Conservation (phyloP, 2,797 vertebrate genomes). For the Cryptoprocta ferox region DNA sequence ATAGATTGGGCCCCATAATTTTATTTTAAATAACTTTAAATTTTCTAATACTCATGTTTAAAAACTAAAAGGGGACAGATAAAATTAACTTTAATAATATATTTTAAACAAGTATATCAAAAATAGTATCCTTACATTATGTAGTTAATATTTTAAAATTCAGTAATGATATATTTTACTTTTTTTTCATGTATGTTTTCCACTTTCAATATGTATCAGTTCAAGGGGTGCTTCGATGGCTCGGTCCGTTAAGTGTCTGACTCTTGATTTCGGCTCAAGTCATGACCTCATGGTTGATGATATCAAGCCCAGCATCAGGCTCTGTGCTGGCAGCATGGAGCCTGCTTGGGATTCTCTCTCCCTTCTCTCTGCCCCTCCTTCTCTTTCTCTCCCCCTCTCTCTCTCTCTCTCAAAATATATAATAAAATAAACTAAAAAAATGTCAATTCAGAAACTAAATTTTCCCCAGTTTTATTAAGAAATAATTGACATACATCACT, state of each 20-base stretch:
- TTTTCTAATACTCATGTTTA: not conserved
- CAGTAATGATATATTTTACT: not conserved
- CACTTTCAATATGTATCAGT: not conserved
- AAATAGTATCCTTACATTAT: not conserved
- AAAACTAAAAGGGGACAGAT: not conserved
- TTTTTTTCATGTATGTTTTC: not conserved
- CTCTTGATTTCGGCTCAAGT: no score
- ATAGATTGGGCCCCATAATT: not conserved
- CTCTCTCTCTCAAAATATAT: no score
- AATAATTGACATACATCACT: not conserved
- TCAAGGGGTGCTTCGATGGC: not conserved
- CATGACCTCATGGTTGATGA: no score
- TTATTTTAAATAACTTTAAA: not conserved
- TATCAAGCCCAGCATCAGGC: no score
- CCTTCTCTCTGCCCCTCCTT: no score
- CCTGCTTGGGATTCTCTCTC: no score
- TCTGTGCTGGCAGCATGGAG: no score
- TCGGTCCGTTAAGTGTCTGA: no score
- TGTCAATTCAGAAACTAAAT: not conserved
- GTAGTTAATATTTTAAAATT: constrained; percentile 17
- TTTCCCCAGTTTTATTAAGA: not conserved
- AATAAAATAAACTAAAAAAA: not conserved
- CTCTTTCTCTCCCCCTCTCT: no score
- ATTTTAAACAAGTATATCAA: not conserved
- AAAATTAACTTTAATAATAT: not conserved